Evolutionary conservation across 2,888 invertebrate species (phyloP).

Genomic region (Silvanus unidentatus): DNA sequence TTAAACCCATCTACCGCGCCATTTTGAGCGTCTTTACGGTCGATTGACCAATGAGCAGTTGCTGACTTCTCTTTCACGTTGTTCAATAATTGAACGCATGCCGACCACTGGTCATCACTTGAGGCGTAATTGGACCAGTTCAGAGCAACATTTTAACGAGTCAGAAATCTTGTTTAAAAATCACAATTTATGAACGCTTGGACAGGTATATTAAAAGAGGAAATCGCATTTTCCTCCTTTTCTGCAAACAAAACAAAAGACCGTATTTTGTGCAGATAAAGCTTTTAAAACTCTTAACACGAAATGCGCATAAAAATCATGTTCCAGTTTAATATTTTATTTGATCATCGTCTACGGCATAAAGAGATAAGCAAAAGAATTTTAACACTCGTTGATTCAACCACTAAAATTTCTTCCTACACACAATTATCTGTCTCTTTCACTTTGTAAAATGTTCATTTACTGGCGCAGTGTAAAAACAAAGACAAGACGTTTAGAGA

Average conservation of each 20-base stretch:
- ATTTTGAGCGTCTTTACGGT: slow-evolving; percentile 34
- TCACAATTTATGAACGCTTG: too few relatives aligned
- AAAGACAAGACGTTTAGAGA: slow-evolving; percentile 17
- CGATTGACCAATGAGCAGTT: slow-evolving; percentile 42
- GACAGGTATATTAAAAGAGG: slow-evolving; percentile 24
- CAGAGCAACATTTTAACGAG: too few relatives aligned
- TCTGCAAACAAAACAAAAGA: too few relatives aligned
- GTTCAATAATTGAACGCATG: slow-evolving; percentile 29
- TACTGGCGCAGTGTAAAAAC: slow-evolving; percentile 14
- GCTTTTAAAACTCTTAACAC: slow-evolving; percentile 43
- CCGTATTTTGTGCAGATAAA: slow-evolving; percentile 16
- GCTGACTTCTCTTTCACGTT: slow-evolving; percentile 28
- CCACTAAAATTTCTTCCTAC: slow-evolving; percentile 21
- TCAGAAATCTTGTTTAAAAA: too few relatives aligned
- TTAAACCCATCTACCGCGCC: slow-evolving; percentile 20
- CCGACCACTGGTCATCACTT: slow-evolving; percentile 25
- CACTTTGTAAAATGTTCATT: slow-evolving; percentile 4
- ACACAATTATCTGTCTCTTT: slow-evolving; percentile 10
- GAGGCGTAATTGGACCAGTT: neutral
- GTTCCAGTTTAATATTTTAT: slow-evolving; percentile 46
- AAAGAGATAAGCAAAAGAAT: slow-evolving; percentile 40
- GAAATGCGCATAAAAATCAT: slow-evolving; percentile 46
- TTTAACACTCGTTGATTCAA: slow-evolving; percentile 28
- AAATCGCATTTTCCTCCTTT: slow-evolving; percentile 16
- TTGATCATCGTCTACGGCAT: slow-evolving; percentile 42